Evolutionary conservation across 1,140 invertebrate genomes (phyloP).

Genomic region (Drosophila micromelanica): DNA sequence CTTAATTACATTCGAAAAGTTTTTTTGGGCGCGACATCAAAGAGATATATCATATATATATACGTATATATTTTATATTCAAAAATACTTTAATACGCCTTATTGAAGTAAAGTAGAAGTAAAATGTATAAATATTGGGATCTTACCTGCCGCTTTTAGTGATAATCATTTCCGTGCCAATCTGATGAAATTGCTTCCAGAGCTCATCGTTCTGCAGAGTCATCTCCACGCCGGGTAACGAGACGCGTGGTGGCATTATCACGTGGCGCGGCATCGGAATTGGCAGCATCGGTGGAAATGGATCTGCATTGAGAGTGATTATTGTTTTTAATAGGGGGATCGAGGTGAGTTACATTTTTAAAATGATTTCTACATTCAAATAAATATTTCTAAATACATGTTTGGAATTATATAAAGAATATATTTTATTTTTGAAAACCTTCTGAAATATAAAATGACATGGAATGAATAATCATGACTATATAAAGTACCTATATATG

Average conservation of each 20-base stretch:
- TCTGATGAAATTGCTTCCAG: constrained; percentile 97
- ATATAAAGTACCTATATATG: too few relatives aligned
- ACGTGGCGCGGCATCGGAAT: constrained; percentile 74
- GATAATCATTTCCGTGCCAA: constrained; percentile 99
- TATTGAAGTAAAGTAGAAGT: not conserved
- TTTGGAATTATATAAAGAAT: too few relatives aligned
- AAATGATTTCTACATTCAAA: not conserved
- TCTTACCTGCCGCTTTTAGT: constrained; percentile 98
- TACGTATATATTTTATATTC: not conserved
- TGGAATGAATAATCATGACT: too few relatives aligned
- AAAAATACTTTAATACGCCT: not conserved
- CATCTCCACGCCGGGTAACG: constrained; percentile 84
- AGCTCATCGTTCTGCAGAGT: constrained; percentile 94
- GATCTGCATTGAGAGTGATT: constrained; percentile 51
- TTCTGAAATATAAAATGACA: too few relatives aligned
- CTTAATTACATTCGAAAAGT: constrained; percentile 48
- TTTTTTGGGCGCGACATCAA: constrained; percentile 45
- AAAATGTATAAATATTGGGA: not conserved
- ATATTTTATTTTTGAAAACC: too few relatives aligned
- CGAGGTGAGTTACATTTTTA: not conserved
- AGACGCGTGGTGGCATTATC: constrained; percentile 77
- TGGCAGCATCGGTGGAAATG: constrained; percentile 76
- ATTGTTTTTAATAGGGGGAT: not conserved
- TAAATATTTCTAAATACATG: too few relatives aligned
- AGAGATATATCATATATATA: not conserved